These are phyloP conservation scores for Hirudo medicinalis DNA, from an alignment of 1,140 invertebrate genomes.

Conservation along the genomic window DNA sequence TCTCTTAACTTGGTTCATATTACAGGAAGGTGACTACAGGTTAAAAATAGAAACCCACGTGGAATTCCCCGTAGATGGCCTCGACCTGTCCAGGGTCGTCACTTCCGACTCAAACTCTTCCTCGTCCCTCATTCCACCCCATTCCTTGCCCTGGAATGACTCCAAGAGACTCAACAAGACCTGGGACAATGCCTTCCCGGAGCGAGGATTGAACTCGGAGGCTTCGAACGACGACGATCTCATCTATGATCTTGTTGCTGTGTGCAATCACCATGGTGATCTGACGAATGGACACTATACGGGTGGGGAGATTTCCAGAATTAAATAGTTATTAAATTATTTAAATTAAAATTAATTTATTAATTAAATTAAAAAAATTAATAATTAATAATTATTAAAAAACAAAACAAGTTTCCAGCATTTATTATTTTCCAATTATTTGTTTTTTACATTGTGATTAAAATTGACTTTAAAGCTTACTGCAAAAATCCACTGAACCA, in stretches of 20 bases:
- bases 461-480: neutral
- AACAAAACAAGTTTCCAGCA: too few relatives aligned
- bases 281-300: neutral
- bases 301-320: too few relatives aligned
- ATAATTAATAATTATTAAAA: too few relatives aligned
- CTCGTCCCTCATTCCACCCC: neutral
- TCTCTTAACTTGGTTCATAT: too few relatives aligned
- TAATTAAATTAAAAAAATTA: too few relatives aligned
- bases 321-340: too few relatives aligned
- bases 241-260: conserved; percentile 10
- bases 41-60: neutral
- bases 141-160: neutral
- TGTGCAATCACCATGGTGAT: conserved; percentile 8
- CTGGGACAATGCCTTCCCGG: too few relatives aligned
- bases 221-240: neutral
- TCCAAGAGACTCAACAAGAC: too few relatives aligned
- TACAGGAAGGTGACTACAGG: conserved; percentile 1
- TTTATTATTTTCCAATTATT: too few relatives aligned
- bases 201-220: too few relatives aligned
- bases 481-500: neutral
- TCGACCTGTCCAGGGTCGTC: neutral
- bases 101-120: neutral
- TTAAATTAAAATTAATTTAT: too few relatives aligned
- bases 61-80: neutral
- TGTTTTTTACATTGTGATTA: too few relatives aligned